phyloP scores from a whole-genome alignment of 2,888 invertebrate genomes.

The Drosophila antonietae region DNA sequence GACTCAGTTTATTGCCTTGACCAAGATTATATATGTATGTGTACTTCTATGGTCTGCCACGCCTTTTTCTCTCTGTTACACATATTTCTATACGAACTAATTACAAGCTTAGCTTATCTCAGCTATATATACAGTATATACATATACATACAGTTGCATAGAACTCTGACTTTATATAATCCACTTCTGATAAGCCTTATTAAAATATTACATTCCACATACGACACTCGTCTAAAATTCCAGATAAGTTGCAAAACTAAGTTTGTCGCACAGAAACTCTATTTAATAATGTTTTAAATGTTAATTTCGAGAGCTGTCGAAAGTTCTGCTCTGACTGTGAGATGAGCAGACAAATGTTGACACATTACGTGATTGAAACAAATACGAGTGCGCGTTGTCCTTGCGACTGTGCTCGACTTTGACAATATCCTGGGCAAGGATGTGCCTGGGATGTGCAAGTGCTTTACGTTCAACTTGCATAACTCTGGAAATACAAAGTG shows the following conservation, averaged over 20 bases:
- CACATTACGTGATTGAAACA: conserved; percentile 15
- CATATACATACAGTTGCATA: not conserved
- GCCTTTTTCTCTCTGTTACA: not conserved
- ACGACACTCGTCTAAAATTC: not conserved
- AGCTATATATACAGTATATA: too few relatives aligned
- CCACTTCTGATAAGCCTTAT: not conserved
- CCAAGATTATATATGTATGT: not conserved
- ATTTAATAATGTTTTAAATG: conserved; percentile 7
- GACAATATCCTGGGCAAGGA: not conserved
- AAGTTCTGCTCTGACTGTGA: conserved; percentile 3
- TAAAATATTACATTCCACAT: not conserved
- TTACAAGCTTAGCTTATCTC: too few relatives aligned
- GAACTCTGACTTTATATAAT: too few relatives aligned
- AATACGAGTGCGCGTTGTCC: not conserved
- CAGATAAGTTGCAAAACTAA: not conserved
- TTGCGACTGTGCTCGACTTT: not conserved
- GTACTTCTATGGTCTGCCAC: not conserved
- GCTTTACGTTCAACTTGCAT: not conserved
- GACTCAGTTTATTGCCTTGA: not conserved
- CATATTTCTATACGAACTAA: not conserved
- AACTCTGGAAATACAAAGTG: not conserved
- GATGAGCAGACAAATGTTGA: conserved; percentile 8
- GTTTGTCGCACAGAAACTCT: not conserved
- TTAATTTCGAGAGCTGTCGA: conserved; percentile 6
- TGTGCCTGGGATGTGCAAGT: not conserved